Conservation (phyloP, 2,113 vertebrate species). For the Pandion haliaetus region DNA sequence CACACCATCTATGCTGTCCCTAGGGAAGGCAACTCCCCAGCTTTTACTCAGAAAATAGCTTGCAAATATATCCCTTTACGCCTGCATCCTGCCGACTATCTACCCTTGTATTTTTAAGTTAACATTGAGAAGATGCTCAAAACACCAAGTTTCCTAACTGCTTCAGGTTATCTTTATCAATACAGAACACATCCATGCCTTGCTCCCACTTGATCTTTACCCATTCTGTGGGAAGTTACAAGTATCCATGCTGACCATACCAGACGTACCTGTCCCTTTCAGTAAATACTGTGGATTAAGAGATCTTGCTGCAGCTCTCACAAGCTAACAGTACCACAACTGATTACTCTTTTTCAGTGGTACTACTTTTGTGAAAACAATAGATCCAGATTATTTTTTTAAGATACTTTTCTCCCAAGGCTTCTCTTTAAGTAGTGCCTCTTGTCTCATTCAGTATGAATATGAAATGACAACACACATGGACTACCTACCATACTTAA, state of each 20-base stretch:
- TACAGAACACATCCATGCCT: background rate
- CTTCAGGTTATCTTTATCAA: background rate
- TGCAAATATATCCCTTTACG: background rate
- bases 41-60: background rate
- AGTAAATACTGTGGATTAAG: background rate
- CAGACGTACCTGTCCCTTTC: background rate
- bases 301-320: background rate
- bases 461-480: background rate
- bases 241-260: background rate
- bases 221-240: background rate
- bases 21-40: background rate
- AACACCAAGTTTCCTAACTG: background rate
- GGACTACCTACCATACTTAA: background rate
- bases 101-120: background rate
- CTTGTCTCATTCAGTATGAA: background rate
- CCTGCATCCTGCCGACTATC: background rate
- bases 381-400: background rate
- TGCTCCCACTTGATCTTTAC: background rate
- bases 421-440: background rate
- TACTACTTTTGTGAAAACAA: background rate
- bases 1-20: background rate
- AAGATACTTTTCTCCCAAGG: background rate
- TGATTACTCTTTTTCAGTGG: background rate
- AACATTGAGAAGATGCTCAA: background rate
- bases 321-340: background rate